Conservation (phyloP, 2,888 invertebrate genomes). For the Hoplodrina ambigua region DNA sequence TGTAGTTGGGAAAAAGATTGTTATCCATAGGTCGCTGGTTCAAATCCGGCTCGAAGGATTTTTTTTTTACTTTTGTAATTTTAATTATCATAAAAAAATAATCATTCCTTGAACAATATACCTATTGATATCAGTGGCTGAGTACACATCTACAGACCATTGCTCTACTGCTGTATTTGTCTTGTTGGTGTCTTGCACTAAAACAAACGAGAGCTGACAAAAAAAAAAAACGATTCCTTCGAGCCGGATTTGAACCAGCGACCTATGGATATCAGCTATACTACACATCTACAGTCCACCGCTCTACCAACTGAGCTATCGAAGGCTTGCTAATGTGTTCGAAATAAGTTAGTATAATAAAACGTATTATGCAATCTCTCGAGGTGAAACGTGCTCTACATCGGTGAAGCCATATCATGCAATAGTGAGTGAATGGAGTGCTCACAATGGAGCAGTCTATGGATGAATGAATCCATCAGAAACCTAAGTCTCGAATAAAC, state of each 20-base stretch:
- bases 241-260: conserved; percentile 91
- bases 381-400: conserved; percentile 35
- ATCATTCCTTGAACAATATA: conserved; percentile 63
- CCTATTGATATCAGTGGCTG: conserved; percentile 86
- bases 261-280: conserved; percentile 87
- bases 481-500: too few relatives aligned
- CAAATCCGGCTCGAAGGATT: conserved; percentile 92
- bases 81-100: too few relatives aligned
- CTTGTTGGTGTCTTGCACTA: too few relatives aligned
- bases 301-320: conserved; percentile 91
- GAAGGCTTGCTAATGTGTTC: conserved; percentile 74
- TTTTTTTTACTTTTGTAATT: conserved; percentile 37
- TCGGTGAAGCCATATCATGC: conserved; percentile 1
- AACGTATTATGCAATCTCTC: conserved; percentile 37
- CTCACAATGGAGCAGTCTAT: too few relatives aligned
- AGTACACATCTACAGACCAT: conserved; percentile 81
- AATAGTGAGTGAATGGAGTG: conserved; percentile 26
- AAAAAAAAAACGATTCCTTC: conserved; percentile 82
- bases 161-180: conserved; percentile 77
- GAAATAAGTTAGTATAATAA: conserved; percentile 16
- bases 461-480: too few relatives aligned
- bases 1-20: conserved; percentile 77
- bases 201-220: conserved; percentile 61
- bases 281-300: conserved; percentile 86
- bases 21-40: conserved; percentile 91